Percentiles rank a stretch among this genome's conserved stretches.
Conservation (phyloP, 2,113 vertebrate species). For the Epinephelus fuscoguttatus region DNA sequence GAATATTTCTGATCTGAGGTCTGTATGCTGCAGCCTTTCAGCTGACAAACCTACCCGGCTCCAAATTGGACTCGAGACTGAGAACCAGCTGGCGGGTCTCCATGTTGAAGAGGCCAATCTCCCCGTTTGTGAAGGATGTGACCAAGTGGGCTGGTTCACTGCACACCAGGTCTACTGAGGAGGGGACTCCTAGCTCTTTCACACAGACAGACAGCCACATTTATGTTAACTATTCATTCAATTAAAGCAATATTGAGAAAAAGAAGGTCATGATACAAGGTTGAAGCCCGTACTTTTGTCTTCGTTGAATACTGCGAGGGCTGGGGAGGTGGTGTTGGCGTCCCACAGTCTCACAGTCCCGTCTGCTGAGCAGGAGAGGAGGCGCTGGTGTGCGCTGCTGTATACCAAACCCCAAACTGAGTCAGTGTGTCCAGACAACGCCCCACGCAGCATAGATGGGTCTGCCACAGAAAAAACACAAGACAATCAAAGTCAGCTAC, state of each 20-base stretch:
- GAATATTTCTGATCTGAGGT: background rate
- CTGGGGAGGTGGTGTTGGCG: constrained; percentile 88
- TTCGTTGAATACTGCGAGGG: constrained; percentile 92
- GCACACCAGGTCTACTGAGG: constrained; percentile 96
- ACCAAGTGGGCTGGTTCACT: constrained; percentile 97
- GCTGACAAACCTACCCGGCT: constrained; percentile 85
- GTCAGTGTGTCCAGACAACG: constrained; percentile 92
- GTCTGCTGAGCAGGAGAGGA: constrained; percentile 97
- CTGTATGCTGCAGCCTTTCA: background rate
- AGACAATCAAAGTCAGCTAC: background rate
- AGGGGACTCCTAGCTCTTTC: constrained; percentile 93
- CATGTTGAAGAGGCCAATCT: constrained; percentile 97
- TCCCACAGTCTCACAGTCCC: constrained; percentile 96
- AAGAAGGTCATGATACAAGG: background rate
- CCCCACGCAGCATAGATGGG: constrained; percentile 92
- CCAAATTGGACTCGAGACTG: constrained; percentile 90
- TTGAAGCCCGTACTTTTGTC: constrained; percentile 88
- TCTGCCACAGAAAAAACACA: constrained; percentile 81
- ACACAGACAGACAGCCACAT: constrained; percentile 53
- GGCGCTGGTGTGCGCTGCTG: constrained; percentile 91
- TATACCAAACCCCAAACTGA: constrained; percentile 96
- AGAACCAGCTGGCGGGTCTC: constrained; percentile 94
- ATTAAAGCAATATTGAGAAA: background rate
- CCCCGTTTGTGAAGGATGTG: constrained; percentile 93
- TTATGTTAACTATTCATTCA: background rate